Conservation (phyloP, 64 coral and sea anemone genomes). For the Trachythela sp. region DNA sequence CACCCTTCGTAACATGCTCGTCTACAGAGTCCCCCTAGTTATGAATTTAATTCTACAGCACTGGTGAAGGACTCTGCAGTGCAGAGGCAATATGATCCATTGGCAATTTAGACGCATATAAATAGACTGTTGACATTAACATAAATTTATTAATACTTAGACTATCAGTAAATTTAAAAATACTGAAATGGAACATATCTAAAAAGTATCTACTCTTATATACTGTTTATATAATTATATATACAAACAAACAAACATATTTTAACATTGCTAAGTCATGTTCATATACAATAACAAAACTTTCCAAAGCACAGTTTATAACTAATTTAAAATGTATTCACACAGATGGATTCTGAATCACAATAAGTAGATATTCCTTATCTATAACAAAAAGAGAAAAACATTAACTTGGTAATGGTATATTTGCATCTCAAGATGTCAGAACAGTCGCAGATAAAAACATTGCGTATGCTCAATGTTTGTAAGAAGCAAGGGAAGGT, state of each 20-base stretch:
- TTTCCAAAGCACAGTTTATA: neutral
- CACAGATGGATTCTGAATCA: slow-evolving; percentile 14
- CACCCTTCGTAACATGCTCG: too few species aligned
- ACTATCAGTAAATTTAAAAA: neutral
- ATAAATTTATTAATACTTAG: too few species aligned
- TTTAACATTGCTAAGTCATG: neutral
- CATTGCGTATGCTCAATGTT: too few species aligned
- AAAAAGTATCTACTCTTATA: neutral
- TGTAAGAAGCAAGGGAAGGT: too few species aligned
- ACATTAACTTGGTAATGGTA: neutral
- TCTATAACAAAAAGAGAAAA: neutral
- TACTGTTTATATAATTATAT: neutral
- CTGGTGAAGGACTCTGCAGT: too few species aligned
- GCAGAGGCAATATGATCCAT: too few species aligned
- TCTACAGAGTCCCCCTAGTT: too few species aligned
- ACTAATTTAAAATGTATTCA: neutral
- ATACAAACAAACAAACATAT: neutral
- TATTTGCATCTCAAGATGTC: too few species aligned
- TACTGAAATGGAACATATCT: neutral
- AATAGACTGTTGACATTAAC: too few species aligned
- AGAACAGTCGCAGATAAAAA: too few species aligned
- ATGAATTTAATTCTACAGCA: too few species aligned
- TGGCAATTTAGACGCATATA: too few species aligned
- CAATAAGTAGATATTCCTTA: slow-evolving; percentile 16
- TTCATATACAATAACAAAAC: neutral